Base-by-base conservation (phyloP, 2,888 invertebrate genomes). In the Tromatobia lineatoria region DNA sequence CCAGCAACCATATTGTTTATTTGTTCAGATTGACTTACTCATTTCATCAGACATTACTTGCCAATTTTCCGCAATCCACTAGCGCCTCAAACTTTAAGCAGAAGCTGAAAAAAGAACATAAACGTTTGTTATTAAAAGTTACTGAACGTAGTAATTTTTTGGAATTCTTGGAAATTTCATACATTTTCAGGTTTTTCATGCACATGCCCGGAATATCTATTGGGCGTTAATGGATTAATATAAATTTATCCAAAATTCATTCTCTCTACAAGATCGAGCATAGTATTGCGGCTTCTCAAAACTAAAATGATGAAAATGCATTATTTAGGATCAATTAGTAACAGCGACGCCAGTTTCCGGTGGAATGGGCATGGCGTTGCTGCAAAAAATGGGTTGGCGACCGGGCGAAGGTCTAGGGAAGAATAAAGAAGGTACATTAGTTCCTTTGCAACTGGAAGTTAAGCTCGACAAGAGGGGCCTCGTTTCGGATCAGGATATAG, bases 351-450 rank as follows among this genome's bases (percentile, higher is more conserved):
- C 99, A 0, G 97, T 99, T 1, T 97, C 96, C 69, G 97, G 98
- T 76, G 99, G 99, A 13, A 98, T 99, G 96, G 99, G 99, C 25
- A 98, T 99, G 98, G 97, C 97, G 89, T 95, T 99, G 85, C 95
- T 99, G 66, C 98, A 99, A 95, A 99, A 99, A 95, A 99, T 99
- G 99, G 99, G 99, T 61, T 99, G 99, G 99, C 96, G 96, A 87
- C 98, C 98, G 0, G 99, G 99, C 0, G 98, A 98, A 94, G 99
- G 99, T 34, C 95, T 99, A 73, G 99, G 99, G 50, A 99, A 99
- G 93, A 97, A 98, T 92, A 98, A 98, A 91, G 97, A 98, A 71
- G 99, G 99, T 0, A 95, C 97, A 0, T 94, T 98, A 23, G 98
- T 98, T 91, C 99, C 99, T 0, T 94, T 99, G 11, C 95, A 98